phyloP scores from a whole-genome alignment of 2,113 vertebrate genomes.

The Notarius lentiginosus region DNA sequence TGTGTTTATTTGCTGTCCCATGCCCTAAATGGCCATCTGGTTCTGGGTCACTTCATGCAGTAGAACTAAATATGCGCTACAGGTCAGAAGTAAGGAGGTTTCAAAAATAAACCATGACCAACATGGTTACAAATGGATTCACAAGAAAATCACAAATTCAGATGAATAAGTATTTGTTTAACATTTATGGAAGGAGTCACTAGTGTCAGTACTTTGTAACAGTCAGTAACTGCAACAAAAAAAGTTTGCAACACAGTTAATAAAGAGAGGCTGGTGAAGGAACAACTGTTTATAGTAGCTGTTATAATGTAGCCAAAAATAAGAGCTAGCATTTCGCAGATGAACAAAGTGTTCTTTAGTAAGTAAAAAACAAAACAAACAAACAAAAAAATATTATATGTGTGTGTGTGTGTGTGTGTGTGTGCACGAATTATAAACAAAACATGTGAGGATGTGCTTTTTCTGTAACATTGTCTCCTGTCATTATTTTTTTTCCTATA shows the following conservation, averaged over 20 bases:
- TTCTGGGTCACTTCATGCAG: conserved; percentile 31
- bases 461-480: too few species aligned
- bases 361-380: not conserved
- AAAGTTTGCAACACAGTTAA: not conserved
- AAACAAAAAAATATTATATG: too few species aligned
- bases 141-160: not conserved
- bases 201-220: not conserved
- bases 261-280: not conserved
- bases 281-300: not conserved
- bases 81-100: not conserved
- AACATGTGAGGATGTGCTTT: not conserved
- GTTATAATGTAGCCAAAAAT: not conserved
- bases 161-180: not conserved
- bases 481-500: too few species aligned
- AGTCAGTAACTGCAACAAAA: too few species aligned
- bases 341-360: not conserved
- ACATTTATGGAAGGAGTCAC: not conserved
- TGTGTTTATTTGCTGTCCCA: conserved; percentile 33
- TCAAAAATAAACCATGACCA: not conserved
- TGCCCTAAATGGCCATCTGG: conserved; percentile 29
- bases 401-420: too few species aligned
- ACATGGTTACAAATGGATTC: not conserved
- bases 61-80: not conserved
- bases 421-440: not conserved
- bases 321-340: not conserved